phyloP scores from a whole-genome alignment of 2,797 vertebrate species.

The Sebastes dallii region DNA sequence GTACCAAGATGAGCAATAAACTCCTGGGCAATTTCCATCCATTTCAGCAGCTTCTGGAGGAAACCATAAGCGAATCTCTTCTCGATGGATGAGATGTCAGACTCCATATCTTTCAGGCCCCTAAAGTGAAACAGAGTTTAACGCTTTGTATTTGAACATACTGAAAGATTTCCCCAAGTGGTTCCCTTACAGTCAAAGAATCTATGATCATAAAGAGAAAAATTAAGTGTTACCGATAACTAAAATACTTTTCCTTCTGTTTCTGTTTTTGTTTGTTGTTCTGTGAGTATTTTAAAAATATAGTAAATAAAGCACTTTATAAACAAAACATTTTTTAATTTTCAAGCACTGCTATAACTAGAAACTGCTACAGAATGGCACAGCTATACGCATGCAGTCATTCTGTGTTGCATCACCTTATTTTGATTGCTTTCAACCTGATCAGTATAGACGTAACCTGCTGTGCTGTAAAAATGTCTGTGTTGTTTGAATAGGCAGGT shows the following conservation, averaged over 20 bases:
- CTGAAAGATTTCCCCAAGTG: not conserved
- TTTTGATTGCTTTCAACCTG: not conserved
- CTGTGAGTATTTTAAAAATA: not conserved
- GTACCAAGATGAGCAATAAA: slow-evolving; percentile 95
- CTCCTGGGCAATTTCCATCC: slow-evolving; percentile 96
- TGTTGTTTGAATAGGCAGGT: not conserved
- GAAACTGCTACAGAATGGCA: not conserved
- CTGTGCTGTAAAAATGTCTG: not conserved
- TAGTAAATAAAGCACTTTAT: not conserved
- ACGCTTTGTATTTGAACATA: not conserved
- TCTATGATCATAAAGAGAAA: not conserved
- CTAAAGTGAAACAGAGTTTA: slow-evolving; percentile 66
- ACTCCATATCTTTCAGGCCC: slow-evolving; percentile 96
- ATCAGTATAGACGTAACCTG: not conserved
- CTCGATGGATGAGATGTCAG: slow-evolving; percentile 95
- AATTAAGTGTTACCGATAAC: not conserved
- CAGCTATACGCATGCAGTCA: not conserved
- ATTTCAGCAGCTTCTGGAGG: slow-evolving; percentile 92
- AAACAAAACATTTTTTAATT: not conserved
- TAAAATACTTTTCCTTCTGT: not conserved
- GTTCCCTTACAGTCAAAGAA: not conserved
- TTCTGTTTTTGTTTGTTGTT: not conserved
- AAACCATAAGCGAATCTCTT: slow-evolving; percentile 95
- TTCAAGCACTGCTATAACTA: not conserved
- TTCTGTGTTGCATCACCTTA: not conserved